A percentile compares a stretch with the other conserved stretches of the same genome.
phyloP scores from a whole-genome alignment of 2,888 invertebrate species.

The Diabrotica balteata region DNA sequence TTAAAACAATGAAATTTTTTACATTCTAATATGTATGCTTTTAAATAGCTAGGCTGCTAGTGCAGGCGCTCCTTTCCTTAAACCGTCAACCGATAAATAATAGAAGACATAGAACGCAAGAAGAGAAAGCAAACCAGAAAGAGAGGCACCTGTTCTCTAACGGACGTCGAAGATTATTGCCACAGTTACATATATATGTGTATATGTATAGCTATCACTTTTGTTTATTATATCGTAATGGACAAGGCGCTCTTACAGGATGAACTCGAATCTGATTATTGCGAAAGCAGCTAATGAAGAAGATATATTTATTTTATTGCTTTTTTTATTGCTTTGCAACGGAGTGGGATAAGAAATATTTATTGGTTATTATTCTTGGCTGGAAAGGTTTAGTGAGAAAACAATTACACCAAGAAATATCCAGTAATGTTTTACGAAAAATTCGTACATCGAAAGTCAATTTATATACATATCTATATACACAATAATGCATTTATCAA shows the following conservation, averaged over 20 bases:
- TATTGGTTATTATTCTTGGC: too few relatives aligned
- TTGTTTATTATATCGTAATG: slow-evolving; percentile 35
- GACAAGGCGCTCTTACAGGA: slow-evolving; percentile 30
- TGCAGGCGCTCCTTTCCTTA: slow-evolving; percentile 37
- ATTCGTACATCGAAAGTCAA: too few relatives aligned
- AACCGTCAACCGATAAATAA: slow-evolving; percentile 42
- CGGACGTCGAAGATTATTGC: slow-evolving; percentile 35
- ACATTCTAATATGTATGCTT: too few relatives aligned
- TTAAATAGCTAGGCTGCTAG: slow-evolving; percentile 15
- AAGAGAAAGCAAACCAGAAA: slow-evolving; percentile 41
- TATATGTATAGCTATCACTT: slow-evolving; percentile 32
- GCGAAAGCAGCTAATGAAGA: slow-evolving; percentile 16
- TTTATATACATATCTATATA: too few relatives aligned
- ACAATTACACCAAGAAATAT: too few relatives aligned
- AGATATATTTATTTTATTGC: too few relatives aligned
- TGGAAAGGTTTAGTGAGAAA: too few relatives aligned
- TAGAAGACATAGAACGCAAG: slow-evolving; percentile 41
- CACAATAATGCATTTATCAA: too few relatives aligned
- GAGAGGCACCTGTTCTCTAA: slow-evolving; percentile 43
- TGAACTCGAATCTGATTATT: slow-evolving; percentile 20
- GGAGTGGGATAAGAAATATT: too few relatives aligned
- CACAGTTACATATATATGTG: slow-evolving; percentile 35
- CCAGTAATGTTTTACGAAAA: too few relatives aligned
- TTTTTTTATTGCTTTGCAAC: too few relatives aligned
- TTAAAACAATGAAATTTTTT: too few relatives aligned